Percentiles rank a stretch among this genome's conserved stretches.
Evolutionary conservation across 2,797 vertebrate genomes (phyloP).

Genomic region (Esox lucius): DNA sequence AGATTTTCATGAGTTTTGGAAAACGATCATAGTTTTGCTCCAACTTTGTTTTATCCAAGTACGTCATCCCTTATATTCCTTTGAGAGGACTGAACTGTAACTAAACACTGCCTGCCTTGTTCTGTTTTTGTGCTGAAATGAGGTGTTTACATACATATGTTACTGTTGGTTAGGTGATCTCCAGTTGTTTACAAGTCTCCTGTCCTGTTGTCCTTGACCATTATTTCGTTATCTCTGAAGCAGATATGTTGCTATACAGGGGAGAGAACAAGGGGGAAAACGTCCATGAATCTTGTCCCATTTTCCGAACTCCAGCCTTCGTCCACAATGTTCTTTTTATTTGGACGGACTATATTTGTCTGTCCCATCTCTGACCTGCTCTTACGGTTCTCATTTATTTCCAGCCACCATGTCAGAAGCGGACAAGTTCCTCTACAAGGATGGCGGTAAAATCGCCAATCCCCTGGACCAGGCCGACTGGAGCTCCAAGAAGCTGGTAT

Average conservation of each 20-base stretch:
- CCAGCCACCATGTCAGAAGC: slow-evolving; percentile 82
- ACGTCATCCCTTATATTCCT: background rate
- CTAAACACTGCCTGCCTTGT: background rate
- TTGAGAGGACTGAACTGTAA: background rate
- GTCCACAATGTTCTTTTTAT: background rate
- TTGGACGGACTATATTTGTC: background rate
- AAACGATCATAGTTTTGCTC: background rate
- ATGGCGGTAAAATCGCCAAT: slow-evolving; percentile 83
- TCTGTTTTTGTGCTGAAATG: background rate
- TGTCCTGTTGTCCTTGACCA: background rate
- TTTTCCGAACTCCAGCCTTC: background rate
- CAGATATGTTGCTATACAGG: slow-evolving; percentile 39
- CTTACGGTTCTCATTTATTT: background rate
- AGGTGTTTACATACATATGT: background rate
- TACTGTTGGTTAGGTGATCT: background rate
- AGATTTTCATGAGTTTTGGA: background rate
- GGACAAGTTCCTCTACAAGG: slow-evolving; percentile 94
- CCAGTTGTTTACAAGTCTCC: background rate
- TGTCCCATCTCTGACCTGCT: background rate
- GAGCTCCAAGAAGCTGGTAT: slow-evolving; percentile 95
- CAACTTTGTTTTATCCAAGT: background rate
- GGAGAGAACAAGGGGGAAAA: background rate
- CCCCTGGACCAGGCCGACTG: slow-evolving; percentile 95
- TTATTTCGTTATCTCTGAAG: background rate
- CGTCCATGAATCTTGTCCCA: no score